phyloP scores from a whole-genome alignment of 2,797 vertebrate genomes.

The Enteromius mattozi region DNA sequence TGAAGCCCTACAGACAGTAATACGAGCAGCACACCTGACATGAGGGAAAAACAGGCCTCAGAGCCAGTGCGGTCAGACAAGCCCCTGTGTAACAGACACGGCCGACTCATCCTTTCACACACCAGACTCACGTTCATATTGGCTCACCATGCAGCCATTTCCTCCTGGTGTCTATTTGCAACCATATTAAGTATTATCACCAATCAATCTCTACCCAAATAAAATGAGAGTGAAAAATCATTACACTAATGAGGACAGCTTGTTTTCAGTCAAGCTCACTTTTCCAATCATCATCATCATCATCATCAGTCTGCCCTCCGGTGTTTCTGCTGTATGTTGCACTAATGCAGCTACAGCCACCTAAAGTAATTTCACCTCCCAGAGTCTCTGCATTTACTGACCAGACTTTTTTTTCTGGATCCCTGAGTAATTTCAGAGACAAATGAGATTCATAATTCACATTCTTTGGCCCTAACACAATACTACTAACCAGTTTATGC shows the following conservation, averaged over 20 bases:
- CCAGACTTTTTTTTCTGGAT: constrained; percentile 22
- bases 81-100: neutral
- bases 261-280: constrained; percentile 39
- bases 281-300: constrained; percentile 42
- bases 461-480: constrained; percentile 59
- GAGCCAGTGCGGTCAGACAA: constrained; percentile 1
- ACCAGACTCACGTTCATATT: constrained; percentile 27
- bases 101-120: constrained; percentile 28
- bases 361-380: constrained; percentile 50
- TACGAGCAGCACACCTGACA: constrained; percentile 52
- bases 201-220: constrained; percentile 60
- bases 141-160: constrained; percentile 45
- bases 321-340: constrained; percentile 30
- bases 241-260: constrained; percentile 56
- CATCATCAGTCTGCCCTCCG: constrained; percentile 27
- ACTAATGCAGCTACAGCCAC: constrained; percentile 41
- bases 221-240: constrained; percentile 56
- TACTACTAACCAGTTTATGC: constrained; percentile 62
- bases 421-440: constrained; percentile 43
- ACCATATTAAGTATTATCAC: constrained; percentile 55
- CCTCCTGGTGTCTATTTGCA: constrained; percentile 42
- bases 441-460: constrained; percentile 61
- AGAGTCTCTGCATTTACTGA: constrained; percentile 8
- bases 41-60: constrained; percentile 44
- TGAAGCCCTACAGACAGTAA: constrained; percentile 57